Conservation (phyloP, 2,888 invertebrate species). For the Brachyopa scutellaris region DNA sequence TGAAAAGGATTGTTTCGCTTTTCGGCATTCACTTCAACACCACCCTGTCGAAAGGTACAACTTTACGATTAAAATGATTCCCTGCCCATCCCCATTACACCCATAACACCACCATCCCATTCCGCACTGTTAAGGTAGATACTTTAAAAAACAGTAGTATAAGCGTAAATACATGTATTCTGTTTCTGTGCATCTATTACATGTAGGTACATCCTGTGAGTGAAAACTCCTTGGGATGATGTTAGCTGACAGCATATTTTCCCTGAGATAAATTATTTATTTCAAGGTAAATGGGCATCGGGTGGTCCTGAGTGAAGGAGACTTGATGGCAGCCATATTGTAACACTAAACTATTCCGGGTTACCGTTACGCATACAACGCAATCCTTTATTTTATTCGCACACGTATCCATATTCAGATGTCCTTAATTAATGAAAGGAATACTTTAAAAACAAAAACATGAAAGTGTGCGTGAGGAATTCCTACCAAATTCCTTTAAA, state of each 20-base stretch:
- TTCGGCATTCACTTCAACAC: background rate
- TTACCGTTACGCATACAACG: background rate
- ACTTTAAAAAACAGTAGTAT: background rate
- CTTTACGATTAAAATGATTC: slow-evolving; percentile 54
- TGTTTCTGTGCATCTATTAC: slow-evolving; percentile 24
- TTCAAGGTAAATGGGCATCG: slow-evolving; percentile 29
- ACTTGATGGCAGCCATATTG: slow-evolving; percentile 41
- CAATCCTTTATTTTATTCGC: background rate
- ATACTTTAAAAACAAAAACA: slow-evolving; percentile 38
- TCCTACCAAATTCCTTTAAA: too few relatives aligned
- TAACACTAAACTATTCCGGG: slow-evolving; percentile 42
- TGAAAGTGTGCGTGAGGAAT: too few relatives aligned
- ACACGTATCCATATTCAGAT: slow-evolving; percentile 33
- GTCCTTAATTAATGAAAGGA: slow-evolving; percentile 62
- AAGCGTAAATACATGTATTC: background rate
- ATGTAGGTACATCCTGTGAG: slow-evolving; percentile 4
- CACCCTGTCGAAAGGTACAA: slow-evolving; percentile 40
- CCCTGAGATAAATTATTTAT: slow-evolving; percentile 59
- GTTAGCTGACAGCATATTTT: slow-evolving; percentile 55
- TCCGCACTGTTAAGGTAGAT: background rate
- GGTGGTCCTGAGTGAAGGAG: background rate
- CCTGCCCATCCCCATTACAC: background rate
- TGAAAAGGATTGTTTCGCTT: slow-evolving; percentile 45
- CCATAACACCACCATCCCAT: background rate
- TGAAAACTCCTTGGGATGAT: slow-evolving; percentile 19